Evolutionary conservation across 2,797 vertebrate genomes (phyloP), one percentile per base, ranked within the genome.

Genomic region (Periophthalmus magnuspinnatus): DNA sequence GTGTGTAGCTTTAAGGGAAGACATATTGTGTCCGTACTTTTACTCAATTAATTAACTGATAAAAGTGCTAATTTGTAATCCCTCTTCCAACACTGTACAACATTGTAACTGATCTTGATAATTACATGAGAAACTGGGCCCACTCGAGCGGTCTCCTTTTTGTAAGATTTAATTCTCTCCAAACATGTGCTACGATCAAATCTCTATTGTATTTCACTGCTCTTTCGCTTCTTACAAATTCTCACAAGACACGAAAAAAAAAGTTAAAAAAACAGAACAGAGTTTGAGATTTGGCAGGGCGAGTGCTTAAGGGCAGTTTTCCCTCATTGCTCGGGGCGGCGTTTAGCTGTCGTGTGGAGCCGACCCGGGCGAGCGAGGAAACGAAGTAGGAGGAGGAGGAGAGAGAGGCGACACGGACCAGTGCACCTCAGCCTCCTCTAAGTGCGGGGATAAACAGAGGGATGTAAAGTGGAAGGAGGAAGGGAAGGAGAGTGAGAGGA

Each of bases 321-420:
- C 74, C 33, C 38, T 70, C 4, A 48, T 6, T 33, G 69, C 71
- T 86, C 80, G 34, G 70, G 13, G 74, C 66, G 75, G 71, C 78
- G 74, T 81, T 83, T 85, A 76, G 76, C 81, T 61, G 80, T 81
- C 83, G 81, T 79, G 76, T 80, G 73, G 81, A 76, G 81, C 83
- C 81, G 75, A 79, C 69, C 75, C 54, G 28, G 75, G 68, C 71
- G 9, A 33, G 83, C 77, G 78, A 60, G 76, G 79, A 81, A 85
- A 38, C 8, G 82, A 87, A 78, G 77, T 83, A 48, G 16, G 6
- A n/a, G n/a, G n/a, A 17, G 16, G 50, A 24, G 13, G 11, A 16
- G 55, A 11, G 71, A 54, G 69, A 78, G 81, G 75, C 80, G 83
- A 89, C 81, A 91, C 22, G 79, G 82, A 71, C 75, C 52, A 28